A percentile compares a stretch with the other conserved stretches of the same genome.
Conservation (phyloP, 2,113 vertebrate species). For the Hepsetus odoe region DNA sequence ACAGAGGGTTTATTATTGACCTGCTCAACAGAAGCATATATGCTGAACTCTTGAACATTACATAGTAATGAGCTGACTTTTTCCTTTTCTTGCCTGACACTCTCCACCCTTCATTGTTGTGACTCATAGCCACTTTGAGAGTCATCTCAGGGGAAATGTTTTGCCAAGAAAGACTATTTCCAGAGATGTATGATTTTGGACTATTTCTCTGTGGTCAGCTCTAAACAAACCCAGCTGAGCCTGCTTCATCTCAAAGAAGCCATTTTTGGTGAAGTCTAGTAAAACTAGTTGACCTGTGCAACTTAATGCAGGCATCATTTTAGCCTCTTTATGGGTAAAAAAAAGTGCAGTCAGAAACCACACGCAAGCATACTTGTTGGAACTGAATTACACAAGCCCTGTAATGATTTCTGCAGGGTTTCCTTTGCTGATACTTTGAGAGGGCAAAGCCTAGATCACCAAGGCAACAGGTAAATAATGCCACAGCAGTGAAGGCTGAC, state of each 20-base stretch:
- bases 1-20: constrained; percentile 13
- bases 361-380: constrained; percentile 5
- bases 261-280: neutral
- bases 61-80: constrained; percentile 14
- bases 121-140: constrained; percentile 5
- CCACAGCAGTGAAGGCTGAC: constrained; percentile 2
- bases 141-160: neutral
- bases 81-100: neutral
- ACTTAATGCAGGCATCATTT: neutral
- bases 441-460: constrained; percentile 23
- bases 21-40: constrained; percentile 7
- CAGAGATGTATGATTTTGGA: constrained; percentile 7
- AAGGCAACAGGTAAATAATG: constrained; percentile 32
- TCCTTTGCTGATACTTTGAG: constrained; percentile 15
- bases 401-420: constrained; percentile 44
- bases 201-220: constrained; percentile 6
- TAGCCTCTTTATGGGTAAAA: neutral
- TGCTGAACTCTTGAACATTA: constrained; percentile 1
- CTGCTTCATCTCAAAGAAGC: neutral
- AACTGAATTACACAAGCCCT: constrained; percentile 34
- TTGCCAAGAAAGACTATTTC: constrained; percentile 9
- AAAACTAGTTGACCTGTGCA: neutral
- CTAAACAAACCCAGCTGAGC: constrained; percentile 17
- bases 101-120: neutral
- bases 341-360: constrained; percentile 22